These are phyloP conservation scores for Limenitis camilla DNA, from an alignment of 2,888 invertebrate species.

Conservation along the genomic window DNA sequence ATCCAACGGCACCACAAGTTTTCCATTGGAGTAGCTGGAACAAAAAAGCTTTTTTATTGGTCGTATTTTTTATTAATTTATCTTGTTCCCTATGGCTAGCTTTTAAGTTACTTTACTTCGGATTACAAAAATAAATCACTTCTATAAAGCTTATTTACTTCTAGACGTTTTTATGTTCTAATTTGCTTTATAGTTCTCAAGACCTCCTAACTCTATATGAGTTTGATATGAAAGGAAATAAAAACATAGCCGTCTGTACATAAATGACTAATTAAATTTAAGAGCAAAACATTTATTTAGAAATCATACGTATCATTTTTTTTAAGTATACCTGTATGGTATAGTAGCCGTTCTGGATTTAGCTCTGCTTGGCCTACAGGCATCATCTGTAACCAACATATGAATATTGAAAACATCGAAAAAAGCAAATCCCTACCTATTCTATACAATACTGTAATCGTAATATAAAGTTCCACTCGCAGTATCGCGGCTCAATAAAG, in stretches of 20 bases:
- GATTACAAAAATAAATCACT: not conserved
- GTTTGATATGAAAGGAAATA: no score
- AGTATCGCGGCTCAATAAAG: conserved; percentile 65
- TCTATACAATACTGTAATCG: not conserved
- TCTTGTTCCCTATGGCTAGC: not conserved
- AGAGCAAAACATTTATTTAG: no score
- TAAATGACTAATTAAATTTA: no score
- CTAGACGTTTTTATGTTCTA: no score
- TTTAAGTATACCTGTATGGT: conserved; percentile 60
- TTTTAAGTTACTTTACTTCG: not conserved
- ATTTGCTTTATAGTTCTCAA: no score
- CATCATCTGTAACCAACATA: conserved; percentile 72
- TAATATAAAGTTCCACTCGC: conserved; percentile 43
- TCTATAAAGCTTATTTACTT: no score
- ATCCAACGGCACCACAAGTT: conserved; percentile 76
- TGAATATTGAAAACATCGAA: conserved; percentile 26
- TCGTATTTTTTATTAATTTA: not conserved
- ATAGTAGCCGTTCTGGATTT: conserved; percentile 72
- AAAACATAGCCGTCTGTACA: no score
- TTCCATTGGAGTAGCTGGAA: conserved; percentile 74
- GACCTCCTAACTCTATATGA: no score
- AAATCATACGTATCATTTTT: not conserved
- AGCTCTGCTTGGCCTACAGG: conserved; percentile 73
- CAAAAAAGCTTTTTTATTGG: conserved; percentile 36
- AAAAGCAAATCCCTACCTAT: not conserved